Evolutionary conservation across 2,113 vertebrate species (phyloP), one percentile per base, ranked within the genome.

Genomic region (Dunckerocampus dactyliophorus): DNA sequence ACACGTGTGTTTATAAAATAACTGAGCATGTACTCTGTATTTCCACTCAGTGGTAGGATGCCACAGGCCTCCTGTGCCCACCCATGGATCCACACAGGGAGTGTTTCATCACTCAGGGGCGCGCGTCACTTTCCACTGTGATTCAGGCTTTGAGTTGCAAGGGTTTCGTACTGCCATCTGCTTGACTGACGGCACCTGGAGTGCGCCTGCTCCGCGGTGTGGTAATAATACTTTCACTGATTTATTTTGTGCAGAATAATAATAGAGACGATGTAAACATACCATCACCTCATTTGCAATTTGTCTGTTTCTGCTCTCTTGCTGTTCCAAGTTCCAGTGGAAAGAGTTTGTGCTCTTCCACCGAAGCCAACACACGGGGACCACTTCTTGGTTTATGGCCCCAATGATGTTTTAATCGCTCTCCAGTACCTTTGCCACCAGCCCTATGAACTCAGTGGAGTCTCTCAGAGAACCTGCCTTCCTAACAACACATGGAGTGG

Each of bases 381-480:
- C 85, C 93, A 91, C 89, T 94, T 92, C 80, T 69, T 96, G 69
- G 87, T 94, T 31, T 94, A 93, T 64, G 93, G 94, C 39, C 90
- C 91, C 15, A 93, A 93, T 7, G 84, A 93, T 52, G 85, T 94
- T 62, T 91, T 95, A 68, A 95, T 96, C 0, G 85, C 93, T 0
- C 68, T 97, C 56, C 92, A 94, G 79, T 97, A 95, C 88, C 92
- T 95, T 67, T 99, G 97, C 86, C 89, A 95, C 83, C 91, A 88
- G 74, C 94, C 93, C 0, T 95, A 95, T 75, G 90, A 94, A 72
- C 92, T 98, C 52, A 94, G 90, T 4, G 96, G 95, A 48, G 89
- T 69, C 31, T 91, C 93, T 52, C 90, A 94, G 78, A 92, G 94
- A 79, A 94, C 89, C 31, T 99, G 97, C 73, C 91, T 94, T 72